Evolutionary conservation across 1,140 invertebrate genomes (phyloP), one percentile per base, ranked within the genome.

Genomic region (Brachystomella parvula): DNA sequence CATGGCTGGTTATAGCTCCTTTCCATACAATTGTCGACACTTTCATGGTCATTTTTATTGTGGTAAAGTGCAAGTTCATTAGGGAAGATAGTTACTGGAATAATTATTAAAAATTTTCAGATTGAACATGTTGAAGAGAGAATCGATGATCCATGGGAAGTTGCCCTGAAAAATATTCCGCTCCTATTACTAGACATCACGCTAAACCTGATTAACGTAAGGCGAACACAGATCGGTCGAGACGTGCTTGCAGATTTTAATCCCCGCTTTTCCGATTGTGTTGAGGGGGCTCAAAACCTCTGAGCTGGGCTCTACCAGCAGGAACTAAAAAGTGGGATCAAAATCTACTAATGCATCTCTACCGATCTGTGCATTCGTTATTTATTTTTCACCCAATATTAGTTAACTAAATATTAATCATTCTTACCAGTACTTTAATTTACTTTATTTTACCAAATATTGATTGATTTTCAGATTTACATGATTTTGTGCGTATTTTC

Each of bases 401-500:
- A n/a, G n/a, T n/a, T n/a, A n/a, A n/a, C n/a, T n/a, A n/a, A n/a
- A n/a, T n/a, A n/a, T n/a, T n/a, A n/a, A n/a, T n/a, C n/a, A n/a
- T n/a, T n/a, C n/a, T n/a, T n/a, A n/a, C 35, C 35, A 9, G 35
- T 19, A 39, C 35, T 19, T 19, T 9, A 19, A 19, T 59, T 59
- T 3, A 28, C 31, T 59, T 32, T 30, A 17, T 62, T 62, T 60
- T 67, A 67, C n/a, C n/a, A n/a, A n/a, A n/a, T n/a, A n/a, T n/a
- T n/a, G n/a, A n/a, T n/a, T 70, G 75, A 29, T 75, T 82, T 82
- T 66, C 82, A 90, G 89, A 78, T 87, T 47, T 90, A 90, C 77
- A 83, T 85, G 47, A 78, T 89, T 74, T 80, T 89, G 15, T 89
- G 88, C 80, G 88, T 90, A 57, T 83, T 89, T 70, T 89, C 88